phyloP scores from a whole-genome alignment of 2,888 invertebrate species.

The Eudemis profundana region DNA sequence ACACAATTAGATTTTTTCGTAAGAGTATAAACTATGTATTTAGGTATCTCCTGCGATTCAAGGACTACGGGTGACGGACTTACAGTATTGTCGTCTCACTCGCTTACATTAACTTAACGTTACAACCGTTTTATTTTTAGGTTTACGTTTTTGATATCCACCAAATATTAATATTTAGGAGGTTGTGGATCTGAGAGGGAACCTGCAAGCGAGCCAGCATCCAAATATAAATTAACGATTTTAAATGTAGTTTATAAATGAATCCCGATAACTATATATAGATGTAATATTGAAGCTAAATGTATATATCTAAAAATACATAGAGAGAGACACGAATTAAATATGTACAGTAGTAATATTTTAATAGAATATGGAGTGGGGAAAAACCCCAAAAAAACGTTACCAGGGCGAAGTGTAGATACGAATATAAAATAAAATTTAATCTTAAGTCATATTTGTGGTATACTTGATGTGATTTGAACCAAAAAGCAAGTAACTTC shows the following conservation, averaged over 20 bases:
- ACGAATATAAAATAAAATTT: constrained; percentile 53
- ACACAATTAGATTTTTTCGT: too few species aligned
- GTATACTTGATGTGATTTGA: constrained; percentile 81
- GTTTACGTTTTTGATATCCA: constrained; percentile 43
- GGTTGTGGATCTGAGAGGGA: constrained; percentile 44
- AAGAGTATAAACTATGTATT: not conserved
- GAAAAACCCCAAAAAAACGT: constrained; percentile 45
- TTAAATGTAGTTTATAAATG: constrained; percentile 35
- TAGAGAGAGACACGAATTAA: constrained; percentile 40
- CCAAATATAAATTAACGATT: constrained; percentile 36
- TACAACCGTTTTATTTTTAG: constrained; percentile 27
- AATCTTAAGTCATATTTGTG: constrained; percentile 72
- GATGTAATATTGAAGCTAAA: constrained; percentile 15
- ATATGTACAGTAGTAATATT: constrained; percentile 54
- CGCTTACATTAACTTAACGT: constrained; percentile 36
- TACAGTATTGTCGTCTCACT: constrained; percentile 53
- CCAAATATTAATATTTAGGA: constrained; percentile 46
- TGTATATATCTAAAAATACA: constrained; percentile 36
- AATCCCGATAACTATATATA: constrained; percentile 31
- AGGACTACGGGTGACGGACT: constrained; percentile 15
- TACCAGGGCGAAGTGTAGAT: constrained; percentile 68
- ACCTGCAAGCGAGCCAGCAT: constrained; percentile 34
- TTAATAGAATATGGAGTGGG: constrained; percentile 39
- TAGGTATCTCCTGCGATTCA: not conserved
- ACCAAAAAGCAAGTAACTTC: constrained; percentile 76